Evolutionary conservation across 2,888 invertebrate species (phyloP).

Genomic region (Drosophila demipolita): DNA sequence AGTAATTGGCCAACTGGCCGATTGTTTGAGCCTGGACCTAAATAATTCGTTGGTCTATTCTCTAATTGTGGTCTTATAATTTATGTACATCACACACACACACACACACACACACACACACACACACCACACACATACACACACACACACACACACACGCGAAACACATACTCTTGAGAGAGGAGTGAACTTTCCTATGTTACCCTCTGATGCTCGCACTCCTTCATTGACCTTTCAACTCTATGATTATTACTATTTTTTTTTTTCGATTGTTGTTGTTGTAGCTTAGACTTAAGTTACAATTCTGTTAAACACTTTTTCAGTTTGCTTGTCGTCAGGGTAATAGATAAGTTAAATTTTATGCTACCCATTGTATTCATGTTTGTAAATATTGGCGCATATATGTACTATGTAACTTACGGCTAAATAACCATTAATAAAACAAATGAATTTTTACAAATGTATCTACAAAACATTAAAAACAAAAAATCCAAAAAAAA

Average conservation of each 20-base stretch:
- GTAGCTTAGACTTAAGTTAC: slow-evolving; percentile 48
- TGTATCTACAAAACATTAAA: slow-evolving; percentile 21
- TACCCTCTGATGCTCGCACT: slow-evolving; percentile 42
- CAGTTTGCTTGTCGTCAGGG: slow-evolving; percentile 52
- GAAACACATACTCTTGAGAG: slow-evolving; percentile 16
- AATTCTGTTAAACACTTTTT: slow-evolving; percentile 37
- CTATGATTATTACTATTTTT: slow-evolving; percentile 21
- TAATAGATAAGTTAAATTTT: slow-evolving; percentile 55
- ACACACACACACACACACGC: slow-evolving; percentile 4
- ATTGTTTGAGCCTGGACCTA: slow-evolving; percentile 2
- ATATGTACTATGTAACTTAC: slow-evolving; percentile 40
- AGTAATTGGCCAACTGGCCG: slow-evolving; percentile 6
- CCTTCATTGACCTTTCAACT: slow-evolving; percentile 36
- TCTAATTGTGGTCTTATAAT: slow-evolving; percentile 42
- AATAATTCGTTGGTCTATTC: slow-evolving; percentile 25
- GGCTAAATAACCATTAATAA: slow-evolving; percentile 44
- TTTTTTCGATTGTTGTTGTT: slow-evolving; percentile 36
- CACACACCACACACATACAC: neutral
- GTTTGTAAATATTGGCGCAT: slow-evolving; percentile 76
- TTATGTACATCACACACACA: slow-evolving; percentile 40
- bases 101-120: slow-evolving; percentile 8
- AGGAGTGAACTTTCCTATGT: slow-evolving; percentile 19
- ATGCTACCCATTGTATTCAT: slow-evolving; percentile 62
- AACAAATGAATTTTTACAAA: slow-evolving; percentile 23
- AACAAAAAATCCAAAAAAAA: slow-evolving; percentile 16